Base-by-base conservation (phyloP, 2,797 vertebrate species). In the Nannoperca australis region DNA sequence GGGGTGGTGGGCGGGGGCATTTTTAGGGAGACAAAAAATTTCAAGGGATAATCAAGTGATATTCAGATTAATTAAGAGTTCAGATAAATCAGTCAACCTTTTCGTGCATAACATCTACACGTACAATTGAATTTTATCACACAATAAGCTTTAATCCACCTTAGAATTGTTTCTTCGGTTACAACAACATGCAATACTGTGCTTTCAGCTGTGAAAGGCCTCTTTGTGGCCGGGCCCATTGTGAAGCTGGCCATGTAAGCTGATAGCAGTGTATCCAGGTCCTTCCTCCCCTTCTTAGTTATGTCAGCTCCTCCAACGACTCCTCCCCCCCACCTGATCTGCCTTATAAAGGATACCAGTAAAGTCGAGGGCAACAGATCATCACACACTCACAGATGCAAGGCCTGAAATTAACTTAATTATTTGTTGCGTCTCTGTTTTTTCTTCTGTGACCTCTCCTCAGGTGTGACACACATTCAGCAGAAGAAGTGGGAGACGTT, bases 341-440 rank as follows among this genome's bases (percentile, higher is more conserved):
- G 54, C 75, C 83, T 74, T 95, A 95, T 95, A 95, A 95, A 94
- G 88, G 90, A 86, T 86, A 89, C 83, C 86, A 87, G 83, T 87
- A 80, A 84, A 76, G 89, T 47, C 18, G 70, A 82, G 69, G 45
- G 87, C 58, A 73, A 61, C 83, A 85, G 88, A 88, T 74, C 84
- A 83, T 78, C 85, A 85, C 84, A 85, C 73, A 54, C 82, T 83
- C 69, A 44, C 79, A 77, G 70, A 79, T 79, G 79, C 49, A 13
- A 66, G 78, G 74, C 60, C 71, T 79, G 70, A 82, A 76, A 79
- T 85, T 55, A 65, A 36, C 53, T 62, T 54, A 42, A 83, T 73
- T 64, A 65, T 54, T 6, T 50, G 70, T 24, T 70, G 7, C 27
- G 11, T 82, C 71, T 79, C 62, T 22, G 73, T 27, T 59, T 61